A percentile compares a stretch with the other conserved stretches of the same genome.
These are phyloP conservation scores for Pollenia angustigena DNA, from an alignment of 2,888 invertebrate genomes.

Conservation along the genomic window DNA sequence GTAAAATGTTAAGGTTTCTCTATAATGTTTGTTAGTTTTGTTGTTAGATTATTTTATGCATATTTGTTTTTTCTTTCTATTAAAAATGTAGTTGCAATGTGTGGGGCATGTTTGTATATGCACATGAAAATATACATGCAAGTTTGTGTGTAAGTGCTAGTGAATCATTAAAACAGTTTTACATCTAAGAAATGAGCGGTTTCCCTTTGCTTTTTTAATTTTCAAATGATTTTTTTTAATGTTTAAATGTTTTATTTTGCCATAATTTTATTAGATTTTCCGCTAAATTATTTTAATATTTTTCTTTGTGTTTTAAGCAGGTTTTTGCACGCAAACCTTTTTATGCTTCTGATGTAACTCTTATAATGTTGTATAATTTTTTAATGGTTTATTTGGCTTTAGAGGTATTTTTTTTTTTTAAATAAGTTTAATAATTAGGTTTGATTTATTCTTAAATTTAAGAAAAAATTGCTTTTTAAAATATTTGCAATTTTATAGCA, in stretches of 20 bases:
- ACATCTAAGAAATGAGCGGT: conserved; percentile 53
- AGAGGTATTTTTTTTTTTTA: not conserved
- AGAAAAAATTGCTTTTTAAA: too few relatives aligned
- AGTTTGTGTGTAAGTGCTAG: not conserved
- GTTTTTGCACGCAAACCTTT: conserved; percentile 65
- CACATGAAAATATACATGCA: not conserved
- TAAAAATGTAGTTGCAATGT: conserved; percentile 2
- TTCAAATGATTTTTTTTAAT: conserved; percentile 23
- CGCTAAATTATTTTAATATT: conserved; percentile 41
- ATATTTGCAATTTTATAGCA: too few relatives aligned
- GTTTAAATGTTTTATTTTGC: conserved; percentile 55
- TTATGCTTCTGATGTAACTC: not conserved
- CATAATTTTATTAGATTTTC: conserved; percentile 68
- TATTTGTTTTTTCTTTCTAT: conserved; percentile 22
- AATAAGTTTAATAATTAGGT: too few relatives aligned
- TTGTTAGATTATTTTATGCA: conserved; percentile 38
- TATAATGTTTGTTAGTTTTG: conserved; percentile 24
- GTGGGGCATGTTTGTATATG: not conserved
- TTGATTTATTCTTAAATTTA: too few relatives aligned
- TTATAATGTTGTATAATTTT: conserved; percentile 21
- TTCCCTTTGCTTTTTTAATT: conserved; percentile 47
- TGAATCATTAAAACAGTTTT: conserved; percentile 58
- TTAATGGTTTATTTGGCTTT: conserved; percentile 66
- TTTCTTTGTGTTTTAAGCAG: not conserved
- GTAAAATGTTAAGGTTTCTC: conserved; percentile 8